Conservation (phyloP, 2,113 vertebrate genomes). For the Regulus satrapa region DNA sequence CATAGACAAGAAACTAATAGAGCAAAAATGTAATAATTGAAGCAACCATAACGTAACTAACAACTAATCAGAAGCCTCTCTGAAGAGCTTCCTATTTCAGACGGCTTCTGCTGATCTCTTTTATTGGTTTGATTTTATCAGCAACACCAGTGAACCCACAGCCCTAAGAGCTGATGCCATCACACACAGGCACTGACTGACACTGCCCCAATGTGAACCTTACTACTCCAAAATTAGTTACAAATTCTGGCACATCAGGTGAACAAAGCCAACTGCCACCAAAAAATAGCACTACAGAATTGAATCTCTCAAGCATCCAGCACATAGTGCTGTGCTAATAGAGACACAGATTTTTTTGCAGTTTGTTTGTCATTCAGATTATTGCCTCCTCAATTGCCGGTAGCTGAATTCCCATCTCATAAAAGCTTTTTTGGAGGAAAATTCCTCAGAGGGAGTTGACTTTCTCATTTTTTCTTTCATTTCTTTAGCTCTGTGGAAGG, state of each 20-base stretch:
- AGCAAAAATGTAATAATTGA: background rate
- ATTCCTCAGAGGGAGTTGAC: background rate
- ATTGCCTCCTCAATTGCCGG: background rate
- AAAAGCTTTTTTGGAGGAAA: background rate
- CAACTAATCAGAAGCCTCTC: background rate
- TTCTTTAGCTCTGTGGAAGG: background rate
- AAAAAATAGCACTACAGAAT: background rate
- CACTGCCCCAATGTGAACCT: fast-evolving
- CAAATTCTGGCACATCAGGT: background rate
- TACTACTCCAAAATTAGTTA: background rate
- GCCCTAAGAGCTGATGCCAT: background rate
- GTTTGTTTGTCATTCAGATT: background rate
- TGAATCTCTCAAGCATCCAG: background rate
- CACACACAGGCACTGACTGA: background rate
- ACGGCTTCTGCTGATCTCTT: background rate
- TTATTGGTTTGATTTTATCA: background rate
- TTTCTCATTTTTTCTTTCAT: background rate
- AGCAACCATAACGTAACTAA: background rate
- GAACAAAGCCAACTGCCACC: background rate
- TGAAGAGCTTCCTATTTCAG: background rate
- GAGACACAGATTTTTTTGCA: background rate
- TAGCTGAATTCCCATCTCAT: background rate
- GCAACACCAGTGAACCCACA: background rate
- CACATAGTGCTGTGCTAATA: background rate
- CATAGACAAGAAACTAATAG: background rate